These are phyloP conservation scores for Andrena chrysosceles DNA, from an alignment of 2,888 invertebrate genomes.

Conservation along the genomic window DNA sequence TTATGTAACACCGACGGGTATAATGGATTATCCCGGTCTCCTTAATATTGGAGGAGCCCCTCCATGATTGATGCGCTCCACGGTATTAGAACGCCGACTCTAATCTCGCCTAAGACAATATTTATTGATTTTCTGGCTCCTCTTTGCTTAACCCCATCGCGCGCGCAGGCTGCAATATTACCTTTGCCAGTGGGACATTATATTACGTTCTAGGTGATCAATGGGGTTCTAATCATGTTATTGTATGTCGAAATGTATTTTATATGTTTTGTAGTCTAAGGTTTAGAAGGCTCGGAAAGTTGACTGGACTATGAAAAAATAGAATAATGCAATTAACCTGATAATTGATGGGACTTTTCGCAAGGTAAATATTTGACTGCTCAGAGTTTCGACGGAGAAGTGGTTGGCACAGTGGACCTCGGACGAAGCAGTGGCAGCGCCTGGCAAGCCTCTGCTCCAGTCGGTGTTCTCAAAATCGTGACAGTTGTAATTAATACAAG, in stretches of 20 bases:
- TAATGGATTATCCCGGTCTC: constrained; percentile 47
- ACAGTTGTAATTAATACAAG: constrained; percentile 80
- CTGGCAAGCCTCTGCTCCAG: constrained; percentile 53
- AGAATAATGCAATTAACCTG: no score
- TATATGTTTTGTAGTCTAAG: background rate
- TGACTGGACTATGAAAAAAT: no score
- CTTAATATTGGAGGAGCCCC: constrained; percentile 42
- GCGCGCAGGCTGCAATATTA: background rate
- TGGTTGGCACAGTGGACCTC: constrained; percentile 48
- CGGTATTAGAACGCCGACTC: constrained; percentile 7
- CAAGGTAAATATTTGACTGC: background rate
- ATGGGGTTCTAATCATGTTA: background rate
- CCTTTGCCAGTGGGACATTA: background rate
- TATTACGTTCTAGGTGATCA: background rate
- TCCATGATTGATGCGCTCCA: constrained; percentile 45
- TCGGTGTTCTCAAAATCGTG: constrained; percentile 69
- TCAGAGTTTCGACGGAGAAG: constrained; percentile 46
- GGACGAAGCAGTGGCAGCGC: constrained; percentile 59
- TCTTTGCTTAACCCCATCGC: constrained; percentile 1
- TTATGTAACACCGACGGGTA: constrained; percentile 29
- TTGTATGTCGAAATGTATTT: background rate
- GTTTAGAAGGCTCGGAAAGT: no score
- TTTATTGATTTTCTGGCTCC: constrained; percentile 41
- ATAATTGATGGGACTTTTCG: no score
- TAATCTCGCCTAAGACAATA: constrained; percentile 38